Evolutionary conservation across 2,797 vertebrate genomes (phyloP).

Genomic region (Crocodylus rhombifer): DNA sequence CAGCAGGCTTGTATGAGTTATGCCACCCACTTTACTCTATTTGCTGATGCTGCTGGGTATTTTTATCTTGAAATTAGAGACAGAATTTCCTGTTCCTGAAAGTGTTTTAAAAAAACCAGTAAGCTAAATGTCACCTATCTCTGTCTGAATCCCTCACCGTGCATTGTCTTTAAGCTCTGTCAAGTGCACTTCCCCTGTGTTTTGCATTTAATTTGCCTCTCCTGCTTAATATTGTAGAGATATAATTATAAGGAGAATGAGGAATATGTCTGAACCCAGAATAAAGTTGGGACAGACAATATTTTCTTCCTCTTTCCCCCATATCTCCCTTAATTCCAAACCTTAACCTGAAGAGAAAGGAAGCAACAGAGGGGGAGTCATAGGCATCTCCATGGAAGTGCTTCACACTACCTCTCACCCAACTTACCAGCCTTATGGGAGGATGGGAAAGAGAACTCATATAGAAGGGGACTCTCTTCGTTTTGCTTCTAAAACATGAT

Average conservation of each 20-base stretch:
- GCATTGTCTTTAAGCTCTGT: background rate
- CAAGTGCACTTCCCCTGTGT: background rate
- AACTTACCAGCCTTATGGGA: too few relatives aligned
- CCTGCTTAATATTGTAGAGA: background rate
- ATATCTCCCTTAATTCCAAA: too few relatives aligned
- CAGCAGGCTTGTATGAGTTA: background rate
- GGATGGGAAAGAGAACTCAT: too few relatives aligned
- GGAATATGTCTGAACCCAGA: background rate
- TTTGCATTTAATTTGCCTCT: background rate
- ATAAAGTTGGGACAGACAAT: background rate
- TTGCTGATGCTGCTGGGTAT: background rate
- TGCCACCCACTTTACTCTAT: background rate
- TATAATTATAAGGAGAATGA: background rate
- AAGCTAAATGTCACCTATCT: background rate
- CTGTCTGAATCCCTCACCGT: background rate
- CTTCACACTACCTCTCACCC: too few relatives aligned
- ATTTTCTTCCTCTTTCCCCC: background rate
- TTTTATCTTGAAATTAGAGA: background rate
- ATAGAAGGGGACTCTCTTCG: too few relatives aligned
- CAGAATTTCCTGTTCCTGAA: background rate
- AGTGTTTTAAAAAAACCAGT: background rate
- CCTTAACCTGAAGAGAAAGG: too few relatives aligned
- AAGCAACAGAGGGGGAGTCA: too few relatives aligned
- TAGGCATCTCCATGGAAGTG: too few relatives aligned
- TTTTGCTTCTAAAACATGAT: too few relatives aligned